phyloP scores from a whole-genome alignment of 2,888 invertebrate genomes.

The Orthosia gracilis region DNA sequence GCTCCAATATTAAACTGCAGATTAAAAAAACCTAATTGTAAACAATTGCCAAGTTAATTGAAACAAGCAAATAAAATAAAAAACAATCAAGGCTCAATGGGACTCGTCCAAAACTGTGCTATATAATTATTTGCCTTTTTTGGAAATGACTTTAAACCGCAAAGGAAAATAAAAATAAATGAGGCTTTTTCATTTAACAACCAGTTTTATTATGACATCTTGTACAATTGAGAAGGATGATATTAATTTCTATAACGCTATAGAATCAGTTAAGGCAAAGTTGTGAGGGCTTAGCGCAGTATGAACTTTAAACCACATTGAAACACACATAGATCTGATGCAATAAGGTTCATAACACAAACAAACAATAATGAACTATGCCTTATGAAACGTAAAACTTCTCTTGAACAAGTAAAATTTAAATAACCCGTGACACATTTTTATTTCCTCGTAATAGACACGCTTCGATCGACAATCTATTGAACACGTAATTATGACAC shows the following conservation, averaged over 20 bases:
- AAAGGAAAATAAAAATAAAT: constrained; percentile 35
- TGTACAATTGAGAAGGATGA: background rate
- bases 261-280: no score
- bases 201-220: constrained; percentile 8
- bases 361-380: no score
- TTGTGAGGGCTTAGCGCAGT: no score
- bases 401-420: no score
- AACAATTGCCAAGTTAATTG: constrained; percentile 52
- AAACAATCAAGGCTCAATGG: constrained; percentile 38
- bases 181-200: constrained; percentile 21
- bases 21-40: constrained; percentile 43
- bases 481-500: no score
- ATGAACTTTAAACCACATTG: no score
- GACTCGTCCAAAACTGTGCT: constrained; percentile 14
- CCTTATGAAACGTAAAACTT: no score
- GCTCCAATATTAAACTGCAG: constrained; percentile 39
- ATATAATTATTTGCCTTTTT: constrained; percentile 38
- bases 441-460: no score
- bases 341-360: no score
- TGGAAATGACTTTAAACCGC: constrained; percentile 29
- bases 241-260: background rate
- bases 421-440: no score
- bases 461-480: no score
- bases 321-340: no score
- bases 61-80: constrained; percentile 40